Conservation (phyloP, 2,888 invertebrate genomes). For the Megaustenia siamemsis region DNA sequence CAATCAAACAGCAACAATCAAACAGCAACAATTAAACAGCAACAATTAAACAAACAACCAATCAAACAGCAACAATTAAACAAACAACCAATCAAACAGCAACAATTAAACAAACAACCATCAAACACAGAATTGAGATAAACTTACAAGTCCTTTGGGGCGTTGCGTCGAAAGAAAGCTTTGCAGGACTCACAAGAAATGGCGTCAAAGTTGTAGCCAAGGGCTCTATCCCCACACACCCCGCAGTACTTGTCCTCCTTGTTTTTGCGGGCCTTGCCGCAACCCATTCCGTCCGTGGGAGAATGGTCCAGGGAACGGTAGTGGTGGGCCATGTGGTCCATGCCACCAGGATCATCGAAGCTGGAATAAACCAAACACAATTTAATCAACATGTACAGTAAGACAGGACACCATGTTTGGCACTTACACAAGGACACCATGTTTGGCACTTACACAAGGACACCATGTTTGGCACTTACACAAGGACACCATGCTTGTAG, state of each 20-base stretch:
- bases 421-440: no score
- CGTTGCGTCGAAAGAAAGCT: conserved; percentile 80
- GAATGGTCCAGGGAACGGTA: conserved; percentile 72
- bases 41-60: no score
- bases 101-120: no score
- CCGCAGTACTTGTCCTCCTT: conserved; percentile 80
- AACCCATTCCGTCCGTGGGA: conserved; percentile 65
- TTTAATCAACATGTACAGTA: neutral
- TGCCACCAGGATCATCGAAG: conserved; percentile 76
- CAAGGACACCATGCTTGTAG: no score
- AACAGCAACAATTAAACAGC: no score
- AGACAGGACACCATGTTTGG: neutral
- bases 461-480: no score
- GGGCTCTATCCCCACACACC: conserved; percentile 79
- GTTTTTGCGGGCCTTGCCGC: conserved; percentile 74
- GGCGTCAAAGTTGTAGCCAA: conserved; percentile 80
- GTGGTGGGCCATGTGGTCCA: conserved; percentile 64
- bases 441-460: no score
- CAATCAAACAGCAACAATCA: no score
- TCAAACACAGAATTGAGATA: neutral
- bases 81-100: no score
- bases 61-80: no score
- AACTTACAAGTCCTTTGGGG: conserved; percentile 79
- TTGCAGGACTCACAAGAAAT: conserved; percentile 81
- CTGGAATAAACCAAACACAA: conserved; percentile 60